Evolutionary conservation across 2,113 vertebrate species (phyloP).

Genomic region (Cranoglanis bouderius): DNA sequence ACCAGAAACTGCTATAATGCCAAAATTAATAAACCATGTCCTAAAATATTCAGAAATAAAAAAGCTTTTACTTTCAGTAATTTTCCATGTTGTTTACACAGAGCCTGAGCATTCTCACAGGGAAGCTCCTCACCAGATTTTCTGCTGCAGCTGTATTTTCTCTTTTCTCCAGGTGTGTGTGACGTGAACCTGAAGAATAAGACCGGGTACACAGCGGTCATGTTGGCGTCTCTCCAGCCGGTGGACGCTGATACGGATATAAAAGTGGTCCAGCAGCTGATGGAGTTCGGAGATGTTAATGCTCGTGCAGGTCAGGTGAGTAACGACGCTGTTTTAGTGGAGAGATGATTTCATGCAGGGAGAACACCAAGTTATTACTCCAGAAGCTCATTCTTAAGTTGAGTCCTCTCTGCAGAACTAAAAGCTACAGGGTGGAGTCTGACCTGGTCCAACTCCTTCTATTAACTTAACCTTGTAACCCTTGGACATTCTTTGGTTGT

Average conservation of each 20-base stretch:
- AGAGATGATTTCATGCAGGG: too few relatives aligned
- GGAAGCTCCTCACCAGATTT: not conserved
- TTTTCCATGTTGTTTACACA: not conserved
- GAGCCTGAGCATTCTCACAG: not conserved
- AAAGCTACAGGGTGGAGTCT: not conserved
- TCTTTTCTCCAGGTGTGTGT: constrained; percentile 63
- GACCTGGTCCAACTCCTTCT: not conserved
- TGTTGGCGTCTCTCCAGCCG: constrained; percentile 85
- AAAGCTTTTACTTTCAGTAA: not conserved
- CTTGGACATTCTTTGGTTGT: not conserved
- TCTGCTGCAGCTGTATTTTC: not conserved
- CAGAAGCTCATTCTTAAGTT: not conserved
- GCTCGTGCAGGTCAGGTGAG: constrained; percentile 83
- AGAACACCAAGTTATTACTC: not conserved
- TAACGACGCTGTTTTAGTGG: not conserved
- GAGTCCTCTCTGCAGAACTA: not conserved
- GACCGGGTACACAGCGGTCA: constrained; percentile 88
- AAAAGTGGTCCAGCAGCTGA: constrained; percentile 86
- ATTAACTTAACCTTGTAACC: not conserved
- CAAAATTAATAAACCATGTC: constrained; percentile 9
- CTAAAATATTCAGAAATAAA: not conserved
- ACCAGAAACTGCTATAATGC: not conserved
- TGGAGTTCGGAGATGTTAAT: constrained; percentile 84
- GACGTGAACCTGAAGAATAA: constrained; percentile 85
- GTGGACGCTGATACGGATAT: constrained; percentile 82